These are phyloP conservation scores for Coelinius sp. DNA, from an alignment of 2,888 invertebrate species.

Conservation along the genomic window DNA sequence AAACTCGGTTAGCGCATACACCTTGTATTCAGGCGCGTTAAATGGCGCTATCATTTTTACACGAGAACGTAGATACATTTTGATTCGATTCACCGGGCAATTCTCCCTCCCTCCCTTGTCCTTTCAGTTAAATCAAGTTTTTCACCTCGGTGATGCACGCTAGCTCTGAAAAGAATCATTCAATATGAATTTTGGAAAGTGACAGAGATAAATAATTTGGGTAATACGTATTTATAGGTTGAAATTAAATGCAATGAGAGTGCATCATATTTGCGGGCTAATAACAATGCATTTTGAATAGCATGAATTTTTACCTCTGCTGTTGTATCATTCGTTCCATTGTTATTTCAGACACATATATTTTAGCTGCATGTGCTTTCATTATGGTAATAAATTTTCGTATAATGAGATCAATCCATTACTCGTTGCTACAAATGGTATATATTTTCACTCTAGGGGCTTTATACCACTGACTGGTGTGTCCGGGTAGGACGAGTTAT, in stretches of 20 bases:
- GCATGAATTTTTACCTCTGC: neutral
- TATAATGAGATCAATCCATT: constrained; percentile 38
- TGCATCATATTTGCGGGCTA: neutral
- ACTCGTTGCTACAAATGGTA: neutral
- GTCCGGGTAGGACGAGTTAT: neutral
- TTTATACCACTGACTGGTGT: constrained; percentile 21
- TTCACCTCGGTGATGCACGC: too few relatives aligned
- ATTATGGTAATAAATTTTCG: constrained; percentile 36
- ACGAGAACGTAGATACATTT: too few relatives aligned
- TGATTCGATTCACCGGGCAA: too few relatives aligned
- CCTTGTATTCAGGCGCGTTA: too few relatives aligned
- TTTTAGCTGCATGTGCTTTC: constrained; percentile 20
- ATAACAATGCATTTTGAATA: neutral
- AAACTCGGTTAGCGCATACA: too few relatives aligned
- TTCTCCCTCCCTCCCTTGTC: too few relatives aligned
- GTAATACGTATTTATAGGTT: neutral
- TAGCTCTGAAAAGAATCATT: neutral
- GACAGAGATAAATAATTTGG: too few relatives aligned
- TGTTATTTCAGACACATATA: neutral
- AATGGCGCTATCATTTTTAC: too few relatives aligned
- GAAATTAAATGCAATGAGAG: neutral
- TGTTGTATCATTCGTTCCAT: neutral
- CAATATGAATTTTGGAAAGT: neutral
- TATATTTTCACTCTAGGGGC: constrained; percentile 20
- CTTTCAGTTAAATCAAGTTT: too few relatives aligned